Conservation (phyloP, 2,113 vertebrate species). For the Rattus rattus region DNA sequence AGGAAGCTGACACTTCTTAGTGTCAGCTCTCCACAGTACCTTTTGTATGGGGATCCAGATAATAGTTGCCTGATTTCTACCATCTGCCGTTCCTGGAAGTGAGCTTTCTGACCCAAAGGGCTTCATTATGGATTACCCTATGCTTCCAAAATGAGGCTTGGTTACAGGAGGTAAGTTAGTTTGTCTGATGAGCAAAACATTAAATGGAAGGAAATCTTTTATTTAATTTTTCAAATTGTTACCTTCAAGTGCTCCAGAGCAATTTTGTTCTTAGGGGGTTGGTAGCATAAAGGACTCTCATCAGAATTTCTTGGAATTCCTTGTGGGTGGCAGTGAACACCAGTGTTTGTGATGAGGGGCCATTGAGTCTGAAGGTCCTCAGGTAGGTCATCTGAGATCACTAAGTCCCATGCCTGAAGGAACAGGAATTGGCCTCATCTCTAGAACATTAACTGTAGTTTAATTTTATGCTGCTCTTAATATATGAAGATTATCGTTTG, state of each 20-base stretch:
- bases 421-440: background rate
- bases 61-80: background rate
- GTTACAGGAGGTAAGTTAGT: background rate
- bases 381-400: background rate
- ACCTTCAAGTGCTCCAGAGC: background rate
- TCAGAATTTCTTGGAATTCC: background rate
- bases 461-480: constrained; percentile 1
- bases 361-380: background rate
- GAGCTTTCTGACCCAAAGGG: background rate
- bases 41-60: background rate
- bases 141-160: background rate
- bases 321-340: rapidly evolving
- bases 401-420: background rate
- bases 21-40: background rate
- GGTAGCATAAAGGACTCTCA: background rate
- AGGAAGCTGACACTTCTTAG: background rate
- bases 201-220: background rate
- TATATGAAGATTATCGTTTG: background rate
- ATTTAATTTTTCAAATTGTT: background rate
- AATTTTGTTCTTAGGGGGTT: background rate
- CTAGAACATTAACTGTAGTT: background rate
- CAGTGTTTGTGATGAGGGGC: background rate
- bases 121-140: background rate
- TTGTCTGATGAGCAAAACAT: background rate
- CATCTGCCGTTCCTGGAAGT: background rate